Evolutionary conservation across 1,140 invertebrate species (phyloP).

Genomic region (Hycleus phaleratus): DNA sequence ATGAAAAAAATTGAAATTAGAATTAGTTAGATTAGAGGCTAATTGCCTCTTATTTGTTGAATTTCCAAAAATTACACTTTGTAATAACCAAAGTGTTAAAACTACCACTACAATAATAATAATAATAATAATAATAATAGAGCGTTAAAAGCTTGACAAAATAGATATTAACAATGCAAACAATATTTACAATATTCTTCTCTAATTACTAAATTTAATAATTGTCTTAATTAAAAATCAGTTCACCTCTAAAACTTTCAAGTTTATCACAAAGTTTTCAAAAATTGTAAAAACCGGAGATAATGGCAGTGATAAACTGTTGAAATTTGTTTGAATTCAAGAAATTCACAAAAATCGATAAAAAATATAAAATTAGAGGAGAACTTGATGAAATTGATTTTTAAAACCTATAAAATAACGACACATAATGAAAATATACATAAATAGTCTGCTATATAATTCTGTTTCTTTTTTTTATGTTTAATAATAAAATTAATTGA

Average conservation of each 20-base stretch:
- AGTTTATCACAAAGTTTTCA: constrained; percentile 20
- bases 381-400: constrained; percentile 10
- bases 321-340: background rate
- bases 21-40: too few species aligned
- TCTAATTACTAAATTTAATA: constrained; percentile 16
- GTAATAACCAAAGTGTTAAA: constrained; percentile 3
- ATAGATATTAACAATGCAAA: constrained; percentile 18
- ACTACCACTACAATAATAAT: background rate
- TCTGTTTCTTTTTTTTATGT: constrained; percentile 8
- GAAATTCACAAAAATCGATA: background rate
- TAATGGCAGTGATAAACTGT: constrained; percentile 24
- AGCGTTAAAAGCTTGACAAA: constrained; percentile 2
- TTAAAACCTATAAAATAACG: constrained; percentile 21
- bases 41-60: too few species aligned
- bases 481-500: constrained; percentile 18
- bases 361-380: constrained; percentile 13
- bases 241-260: constrained; percentile 20
- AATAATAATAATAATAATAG: background rate
- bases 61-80: background rate
- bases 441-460: constrained; percentile 16
- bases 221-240: constrained; percentile 22
- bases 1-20: too few species aligned
- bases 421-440: constrained; percentile 21
- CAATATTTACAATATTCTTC: constrained; percentile 18
- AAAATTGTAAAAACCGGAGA: constrained; percentile 5